Percentiles rank a stretch among this genome's conserved stretches.
These are phyloP conservation scores for Baccha elongata DNA, from an alignment of 2,888 invertebrate species.

Conservation along the genomic window DNA sequence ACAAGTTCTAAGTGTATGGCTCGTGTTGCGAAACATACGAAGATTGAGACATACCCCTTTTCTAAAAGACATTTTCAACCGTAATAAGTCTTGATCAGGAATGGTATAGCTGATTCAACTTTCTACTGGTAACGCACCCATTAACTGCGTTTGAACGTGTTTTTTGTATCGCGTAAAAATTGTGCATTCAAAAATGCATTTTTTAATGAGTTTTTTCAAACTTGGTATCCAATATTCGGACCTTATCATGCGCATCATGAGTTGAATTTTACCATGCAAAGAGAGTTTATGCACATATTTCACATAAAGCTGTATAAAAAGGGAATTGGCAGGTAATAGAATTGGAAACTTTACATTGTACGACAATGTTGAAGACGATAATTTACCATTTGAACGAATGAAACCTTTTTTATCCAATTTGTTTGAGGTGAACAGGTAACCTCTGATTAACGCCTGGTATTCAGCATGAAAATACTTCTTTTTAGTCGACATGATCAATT, in stretches of 20 bases:
- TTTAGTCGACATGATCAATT: not conserved
- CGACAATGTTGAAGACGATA: not conserved
- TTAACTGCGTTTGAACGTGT: not conserved
- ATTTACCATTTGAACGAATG: not conserved
- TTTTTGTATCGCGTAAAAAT: not conserved
- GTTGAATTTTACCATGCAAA: not conserved
- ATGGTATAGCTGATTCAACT: not conserved
- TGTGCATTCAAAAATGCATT: not conserved
- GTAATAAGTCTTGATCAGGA: not conserved
- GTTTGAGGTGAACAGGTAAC: not conserved
- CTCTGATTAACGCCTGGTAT: not conserved
- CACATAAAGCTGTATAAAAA: not conserved
- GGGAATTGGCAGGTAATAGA: not conserved
- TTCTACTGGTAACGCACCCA: slow-evolving; percentile 14
- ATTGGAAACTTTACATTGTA: slow-evolving; percentile 1
- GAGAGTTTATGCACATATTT: slow-evolving; percentile 3
- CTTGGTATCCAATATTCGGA: slow-evolving; percentile 20
- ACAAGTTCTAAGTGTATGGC: too few relatives aligned
- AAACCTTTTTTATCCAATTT: not conserved
- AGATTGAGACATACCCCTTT: slow-evolving; percentile 2
- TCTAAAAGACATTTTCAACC: slow-evolving; percentile 2
- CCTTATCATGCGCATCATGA: slow-evolving; percentile 12
- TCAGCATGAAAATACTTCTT: not conserved
- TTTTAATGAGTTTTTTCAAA: slow-evolving; percentile 2
- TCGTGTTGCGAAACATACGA: not conserved